Evolutionary conservation across 2,888 invertebrate species (phyloP), one percentile per base, ranked within the genome.

Genomic region (Amblyjoppa fuscipennis): DNA sequence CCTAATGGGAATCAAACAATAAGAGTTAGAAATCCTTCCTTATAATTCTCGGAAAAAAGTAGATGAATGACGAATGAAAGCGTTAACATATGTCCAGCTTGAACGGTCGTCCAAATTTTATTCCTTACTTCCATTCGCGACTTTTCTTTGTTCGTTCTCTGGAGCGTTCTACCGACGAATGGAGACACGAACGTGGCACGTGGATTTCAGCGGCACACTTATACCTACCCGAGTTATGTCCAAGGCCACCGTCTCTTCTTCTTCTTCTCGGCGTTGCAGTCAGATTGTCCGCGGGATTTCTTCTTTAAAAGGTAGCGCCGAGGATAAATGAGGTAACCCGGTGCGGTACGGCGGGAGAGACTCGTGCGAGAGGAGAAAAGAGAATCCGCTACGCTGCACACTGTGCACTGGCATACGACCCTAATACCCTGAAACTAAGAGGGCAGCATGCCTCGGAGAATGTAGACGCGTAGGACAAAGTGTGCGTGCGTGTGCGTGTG

Each of bases 241-340:
- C 25, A 59, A 28, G 73, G 53, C 71, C 66, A 53, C 3, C 13
- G 31, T 73, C 56, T 77, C 59, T 49, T 70, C 73, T 74, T 66
- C 45, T 61, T 66, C 45, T 61, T 76, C 64, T 84, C 76, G 70
- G 45, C 74, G 74, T 75, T 81, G 74, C 78, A 85, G 81, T 84
- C 81, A 64, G 69, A 81, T 11, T 69, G 78, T 81, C 78, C 61
- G 51, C 71, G 77, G 31, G 53, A 49, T 64, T 34, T 38, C 64
- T 81, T 77, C 70, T 68, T 28, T 66, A 74, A 84, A 77, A 77
- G 84, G 76, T 69, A 76, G 78, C 78, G 56, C 45, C 31, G 64
- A 74, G 71, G 74, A 85, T 78, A 74, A 78, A 85, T 81, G 85
- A 78, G 81, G 70, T 53, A 75, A 85, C 81, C 31, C 74, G 45